Base-by-base conservation (phyloP, 2,113 vertebrate genomes). In the Zootoca vivipara region DNA sequence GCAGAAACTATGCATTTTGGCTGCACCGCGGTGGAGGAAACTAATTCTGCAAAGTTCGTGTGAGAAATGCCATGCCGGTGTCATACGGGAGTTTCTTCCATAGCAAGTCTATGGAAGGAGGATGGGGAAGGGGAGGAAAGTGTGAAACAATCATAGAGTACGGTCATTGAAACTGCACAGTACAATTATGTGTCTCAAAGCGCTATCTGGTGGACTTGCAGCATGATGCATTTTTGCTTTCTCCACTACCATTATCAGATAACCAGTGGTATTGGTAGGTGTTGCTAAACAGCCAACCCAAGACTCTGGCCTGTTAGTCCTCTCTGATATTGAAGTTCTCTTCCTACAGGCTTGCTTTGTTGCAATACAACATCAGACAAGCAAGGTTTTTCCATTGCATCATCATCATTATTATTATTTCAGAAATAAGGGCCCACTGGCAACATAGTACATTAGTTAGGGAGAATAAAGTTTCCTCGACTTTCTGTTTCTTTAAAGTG, bases 1-100 rank as follows among this genome's bases (percentile, higher is more conserved):
- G 95, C 91, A 92, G 92, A 94, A 95, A 95, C 94, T 96, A 94
- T 95, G 94, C 95, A 96, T 95, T 95, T 92, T 88, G 91, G 83
- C 92, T 89, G 92, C 52, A 91, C 92, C 93, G 88, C 89, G 87
- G 56, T 70, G 86, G 70, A 78, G 82, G 89, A 85, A 33, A 40
- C 26, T 82, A 62, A 78, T 85, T 89, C 87, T 84, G 91, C 92
- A 91, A 87, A 90, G 89, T 92, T 58, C 93, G 74, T 78, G 78
- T 1, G 91, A 0, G 0, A 87, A 92, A 87, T 89, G 82, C 90
- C 74, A 77, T 74, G 89, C 91, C 78, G 92, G 86, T 89, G 84
- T 89, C 91, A 90, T 92, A 85, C 93, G 89, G 91, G 92, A 90
- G 30, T 89, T 92, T 84, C 74, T 85, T 94, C 90, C 90, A 69